Evolutionary conservation across 2,888 invertebrate genomes (phyloP), one percentile per base, ranked within the genome.

Genomic region (Antheraea assamensis): DNA sequence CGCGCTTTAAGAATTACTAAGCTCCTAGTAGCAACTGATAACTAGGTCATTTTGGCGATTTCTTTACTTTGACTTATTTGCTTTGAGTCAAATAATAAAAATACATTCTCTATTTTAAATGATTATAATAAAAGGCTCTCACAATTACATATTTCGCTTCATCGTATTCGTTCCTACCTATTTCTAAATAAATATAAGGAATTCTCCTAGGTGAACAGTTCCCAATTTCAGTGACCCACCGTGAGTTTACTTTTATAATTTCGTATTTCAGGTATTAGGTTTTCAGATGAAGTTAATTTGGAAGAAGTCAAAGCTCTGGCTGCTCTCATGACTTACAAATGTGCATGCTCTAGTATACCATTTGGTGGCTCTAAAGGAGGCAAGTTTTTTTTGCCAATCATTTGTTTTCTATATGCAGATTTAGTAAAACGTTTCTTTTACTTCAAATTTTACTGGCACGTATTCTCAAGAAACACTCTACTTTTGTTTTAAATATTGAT

Each of bases 301-400:
- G 97, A 97, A 84, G 97, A 97, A 85, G 97, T 98, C 70, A 97
- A 96, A 87, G 98, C 97, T n/a, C 90, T 98, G 76, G 96, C 97
- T 1, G 96, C 97, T 47, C 90, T 98, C 82, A 98, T 98, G 97
- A 97, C 98, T 17, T 97, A 96, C 92, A 98, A 98, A 91, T 97
- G 97, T 87, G 97, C 98, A 31, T 97, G 96, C 81, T 96, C 96
- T 27, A 97, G 96, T 88, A 96, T 98, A 71, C 98, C 98, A 10
- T 98, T 97, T 85, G 98, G 98, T 73, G 97, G 97, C 49, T 95
- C 96, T 71, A 96, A 96, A 86, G 96, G 92, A 86, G 93, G 93
- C 90, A 31, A 73, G n/a, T 58, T 58, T 58, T 2, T 58, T 58
- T 58, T 58, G 13, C 13, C 7, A 58, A 8, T 35, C 35, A 4